A percentile compares a stretch with the other conserved stretches of the same genome.
These are phyloP conservation scores for Cricetomys ansorgei DNA, from an alignment of 2,113 vertebrate genomes.

Conservation along the genomic window DNA sequence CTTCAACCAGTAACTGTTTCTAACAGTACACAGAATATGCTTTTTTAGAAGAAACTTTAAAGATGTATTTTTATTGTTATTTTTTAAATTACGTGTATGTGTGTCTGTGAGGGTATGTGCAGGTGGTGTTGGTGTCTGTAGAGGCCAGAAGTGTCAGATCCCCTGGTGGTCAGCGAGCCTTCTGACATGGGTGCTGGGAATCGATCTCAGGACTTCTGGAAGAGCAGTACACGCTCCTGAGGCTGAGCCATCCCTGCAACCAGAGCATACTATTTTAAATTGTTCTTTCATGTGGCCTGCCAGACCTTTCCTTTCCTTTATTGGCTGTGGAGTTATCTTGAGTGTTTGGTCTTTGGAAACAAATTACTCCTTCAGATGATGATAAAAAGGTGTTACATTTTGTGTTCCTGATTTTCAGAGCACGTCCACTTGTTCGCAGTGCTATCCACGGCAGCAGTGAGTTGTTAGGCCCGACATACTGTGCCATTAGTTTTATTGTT, in stretches of 20 bases:
- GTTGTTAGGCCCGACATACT: neutral
- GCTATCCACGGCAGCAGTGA: neutral
- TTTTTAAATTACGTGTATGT: neutral
- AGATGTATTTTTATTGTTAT: neutral
- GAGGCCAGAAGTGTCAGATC: neutral
- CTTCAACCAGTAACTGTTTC: neutral
- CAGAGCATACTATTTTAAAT: conserved; percentile 22
- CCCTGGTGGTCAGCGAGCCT: neutral
- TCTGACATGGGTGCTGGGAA: neutral
- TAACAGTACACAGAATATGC: neutral
- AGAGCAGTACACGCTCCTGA: neutral
- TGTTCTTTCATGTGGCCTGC: neutral
- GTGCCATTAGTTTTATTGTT: conserved; percentile 33
- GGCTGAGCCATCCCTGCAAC: neutral
- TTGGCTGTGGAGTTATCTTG: conserved; percentile 13
- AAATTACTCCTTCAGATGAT: conserved; percentile 30
- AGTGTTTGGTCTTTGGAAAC: conserved; percentile 47
- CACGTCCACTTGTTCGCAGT: neutral
- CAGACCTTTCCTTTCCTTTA: neutral
- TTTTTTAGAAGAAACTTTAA: neutral
- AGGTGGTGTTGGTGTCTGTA: neutral
- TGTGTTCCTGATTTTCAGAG: conserved; percentile 19
- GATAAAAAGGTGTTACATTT: conserved; percentile 1
- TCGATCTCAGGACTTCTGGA: neutral
- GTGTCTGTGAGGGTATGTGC: neutral